Evolutionary conservation across 2,113 vertebrate species (phyloP), one percentile per base, ranked within the genome.

Genomic region (Labrus mixtus): DNA sequence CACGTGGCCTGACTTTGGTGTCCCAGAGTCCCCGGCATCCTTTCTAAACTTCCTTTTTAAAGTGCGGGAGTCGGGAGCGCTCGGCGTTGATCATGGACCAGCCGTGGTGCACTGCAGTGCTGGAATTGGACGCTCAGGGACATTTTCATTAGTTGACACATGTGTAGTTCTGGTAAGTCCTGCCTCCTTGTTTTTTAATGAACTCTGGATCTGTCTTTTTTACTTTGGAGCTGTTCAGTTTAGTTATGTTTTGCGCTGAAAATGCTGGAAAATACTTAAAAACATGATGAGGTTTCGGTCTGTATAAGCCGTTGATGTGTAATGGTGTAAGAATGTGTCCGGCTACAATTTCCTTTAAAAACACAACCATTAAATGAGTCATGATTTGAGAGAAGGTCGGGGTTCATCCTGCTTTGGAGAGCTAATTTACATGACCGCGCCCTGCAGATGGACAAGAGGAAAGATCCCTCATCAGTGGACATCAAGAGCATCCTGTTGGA

Each of bases 1-100:
- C 62, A 98, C 97, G 0, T 99, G 98, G 98, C 98, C 98, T 57
- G 98, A 99, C 86, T 99, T 99, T 20, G 98, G 98, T 58, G 98
- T 99, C 78, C 98, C 98, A 10, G 97, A 98, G 79, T 99, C 98
- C 67, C 98, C 98, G 8, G 97, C 97, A 48, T 98, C 97, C 29
- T 99, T 99, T 92, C 95, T 99, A 62, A 97, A 99, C 88, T 99
- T 99, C 89, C 95, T 99, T 74, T 97, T 97, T 81, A 97, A 98
- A 94, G 98, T 99, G 73, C 94, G 97, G 73, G 96, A 98, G 65
- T 99, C 97, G 8, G 96, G 95, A 22, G 97, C 96, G 0, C 69
- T 99, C 57, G 96, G 86, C 23, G 83, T 92, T 1, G 96, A 97
- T 0, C 94, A 98, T 0, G 97, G 98, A 10, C 97, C 98, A 6